Base-by-base conservation (phyloP, 2,113 vertebrate genomes). In the Aleadryas rufinucha region DNA sequence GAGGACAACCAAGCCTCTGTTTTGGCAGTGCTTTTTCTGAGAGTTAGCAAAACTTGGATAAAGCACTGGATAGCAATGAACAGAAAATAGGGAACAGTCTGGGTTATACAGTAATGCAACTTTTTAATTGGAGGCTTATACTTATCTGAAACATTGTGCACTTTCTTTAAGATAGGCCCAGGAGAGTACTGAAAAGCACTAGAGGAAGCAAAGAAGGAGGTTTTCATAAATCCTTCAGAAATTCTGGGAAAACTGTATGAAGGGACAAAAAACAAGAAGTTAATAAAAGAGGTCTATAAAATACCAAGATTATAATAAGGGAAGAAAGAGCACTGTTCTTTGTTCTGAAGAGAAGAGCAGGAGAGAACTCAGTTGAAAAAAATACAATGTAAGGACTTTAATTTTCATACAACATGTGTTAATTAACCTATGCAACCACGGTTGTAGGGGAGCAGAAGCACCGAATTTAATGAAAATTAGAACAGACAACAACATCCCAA, bases 401-500 rank as follows among this genome's bases (percentile, higher is more conserved):
- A 92, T 95, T 89, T 92, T 93, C 75, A 78, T 37, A 74, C 52
- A 80, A 94, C 85, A 53, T 39, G 52, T 75, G 76, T 88, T 94
- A 94, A 95, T 96, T 96, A 94, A 95, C 90, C 90, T 89, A 53
- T 66, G 83, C 80, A 83, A 70, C 74, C 63, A 70, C 10, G 19
- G 92, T 65, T 81, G 80, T 37, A 82, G 63, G 42, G 39, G 42
- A 96, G 84, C 53, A 89, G 88, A 54, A 64, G 80, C 65, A 57
- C 30, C 61, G 64, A 71, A 84, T 44, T 79, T 81, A 93, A 91
- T 69, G 84, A 81, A 83, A 94, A 94, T 89, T 42, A 53, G 85
- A 97, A 87, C 18, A 90, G 95, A 93, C 91, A 87, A 66, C 71
- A 95, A 64, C 86, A 75, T 84, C 76, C 65, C 27, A 68, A 71